Percentiles rank a stretch among this genome's conserved stretches.
These are phyloP conservation scores for Amphibalanus amphitrite DNA, from an alignment of 1,140 invertebrate genomes.

Conservation along the genomic window DNA sequence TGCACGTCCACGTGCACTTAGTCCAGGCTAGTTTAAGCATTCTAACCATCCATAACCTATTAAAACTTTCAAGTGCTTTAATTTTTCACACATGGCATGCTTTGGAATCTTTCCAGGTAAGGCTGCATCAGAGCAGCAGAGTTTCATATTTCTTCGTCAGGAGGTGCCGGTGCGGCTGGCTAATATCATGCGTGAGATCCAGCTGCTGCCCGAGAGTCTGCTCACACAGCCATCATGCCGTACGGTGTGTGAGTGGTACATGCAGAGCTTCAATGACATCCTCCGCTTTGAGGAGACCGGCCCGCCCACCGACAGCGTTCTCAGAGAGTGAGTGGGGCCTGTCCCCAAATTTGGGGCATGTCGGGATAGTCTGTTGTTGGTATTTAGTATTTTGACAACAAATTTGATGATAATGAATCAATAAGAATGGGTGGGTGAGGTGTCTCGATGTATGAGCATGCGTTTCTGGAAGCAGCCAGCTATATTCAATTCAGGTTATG, in stretches of 20 bases:
- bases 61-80: too few relatives aligned
- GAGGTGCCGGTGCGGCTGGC: slow-evolving; percentile 87
- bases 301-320: slow-evolving; percentile 36
- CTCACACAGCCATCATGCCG: slow-evolving; percentile 73
- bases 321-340: slow-evolving; percentile 44
- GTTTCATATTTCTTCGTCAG: slow-evolving; percentile 82
- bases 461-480: too few relatives aligned
- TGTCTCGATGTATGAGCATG: too few relatives aligned
- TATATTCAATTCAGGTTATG: too few relatives aligned
- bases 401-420: too few relatives aligned
- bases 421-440: too few relatives aligned
- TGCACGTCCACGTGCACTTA: too few relatives aligned
- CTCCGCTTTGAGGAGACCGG: slow-evolving; percentile 73
- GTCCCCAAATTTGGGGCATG: too few relatives aligned
- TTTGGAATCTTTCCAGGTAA: slow-evolving; percentile 46
- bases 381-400: too few relatives aligned
- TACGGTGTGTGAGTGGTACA: slow-evolving; percentile 78
- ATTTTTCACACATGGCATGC: neutral
- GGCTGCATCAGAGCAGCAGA: slow-evolving; percentile 74
- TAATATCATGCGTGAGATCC: slow-evolving; percentile 98
- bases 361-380: too few relatives aligned
- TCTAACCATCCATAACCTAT: slow-evolving; percentile 5
- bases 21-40: slow-evolving; percentile 8
- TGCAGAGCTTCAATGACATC: slow-evolving; percentile 79
- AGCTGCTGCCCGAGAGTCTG: slow-evolving; percentile 72